Evolutionary conservation across 2,113 vertebrate species (phyloP).

Genomic region (Pluvianellus socialis): DNA sequence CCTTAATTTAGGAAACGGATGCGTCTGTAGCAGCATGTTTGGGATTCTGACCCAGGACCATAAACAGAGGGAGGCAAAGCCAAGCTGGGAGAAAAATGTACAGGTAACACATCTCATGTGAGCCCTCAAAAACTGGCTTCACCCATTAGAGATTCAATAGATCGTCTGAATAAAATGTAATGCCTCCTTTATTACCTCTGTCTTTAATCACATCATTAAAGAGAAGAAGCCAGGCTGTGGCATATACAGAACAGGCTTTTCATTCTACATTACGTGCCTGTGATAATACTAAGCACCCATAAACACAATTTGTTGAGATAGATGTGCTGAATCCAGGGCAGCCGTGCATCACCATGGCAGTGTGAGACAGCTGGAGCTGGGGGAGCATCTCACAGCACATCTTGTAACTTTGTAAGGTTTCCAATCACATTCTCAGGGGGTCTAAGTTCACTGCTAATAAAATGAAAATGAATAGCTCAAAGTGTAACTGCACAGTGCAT

Average conservation of each 20-base stretch:
- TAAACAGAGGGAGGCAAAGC: neutral
- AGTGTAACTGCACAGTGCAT: neutral
- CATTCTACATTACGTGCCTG: accelerated
- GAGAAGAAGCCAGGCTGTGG: neutral
- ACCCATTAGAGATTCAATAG: neutral
- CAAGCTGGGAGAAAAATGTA: neutral
- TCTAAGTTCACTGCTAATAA: neutral
- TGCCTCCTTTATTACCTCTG: neutral
- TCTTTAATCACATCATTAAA: neutral
- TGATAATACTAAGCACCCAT: neutral
- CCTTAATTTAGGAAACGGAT: neutral
- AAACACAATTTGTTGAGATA: neutral
- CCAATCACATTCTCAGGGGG: neutral
- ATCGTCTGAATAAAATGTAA: neutral
- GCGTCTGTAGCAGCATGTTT: neutral
- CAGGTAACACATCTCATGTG: neutral
- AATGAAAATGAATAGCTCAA: neutral
- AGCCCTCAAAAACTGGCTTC: neutral
- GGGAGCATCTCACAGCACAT: accelerated
- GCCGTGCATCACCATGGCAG: neutral
- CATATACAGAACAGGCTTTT: neutral
- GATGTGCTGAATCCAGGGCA: neutral
- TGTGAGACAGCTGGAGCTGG: neutral
- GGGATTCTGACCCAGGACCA: neutral
- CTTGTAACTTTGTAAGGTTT: neutral